These are phyloP conservation scores for Neolamprologus caudopunctatus DNA, from an alignment of 2,113 vertebrate species.

Conservation along the genomic window DNA sequence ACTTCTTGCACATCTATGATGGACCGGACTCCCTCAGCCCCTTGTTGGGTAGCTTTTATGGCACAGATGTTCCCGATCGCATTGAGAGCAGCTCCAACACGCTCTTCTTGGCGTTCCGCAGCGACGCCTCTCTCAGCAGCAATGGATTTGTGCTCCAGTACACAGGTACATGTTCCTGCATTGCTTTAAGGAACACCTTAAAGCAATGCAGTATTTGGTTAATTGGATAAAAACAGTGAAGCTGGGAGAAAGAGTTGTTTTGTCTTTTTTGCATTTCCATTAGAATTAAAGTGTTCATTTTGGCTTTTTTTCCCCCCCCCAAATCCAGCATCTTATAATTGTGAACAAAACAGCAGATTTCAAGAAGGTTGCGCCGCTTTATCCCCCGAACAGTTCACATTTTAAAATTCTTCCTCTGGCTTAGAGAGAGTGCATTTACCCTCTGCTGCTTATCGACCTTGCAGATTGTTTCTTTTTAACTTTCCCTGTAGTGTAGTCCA, in stretches of 20 bases:
- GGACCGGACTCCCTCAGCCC: slow-evolving; percentile 90
- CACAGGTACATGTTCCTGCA: slow-evolving; percentile 73
- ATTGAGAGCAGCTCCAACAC: slow-evolving; percentile 96
- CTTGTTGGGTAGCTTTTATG: slow-evolving; percentile 91
- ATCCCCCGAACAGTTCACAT: slow-evolving; percentile 17
- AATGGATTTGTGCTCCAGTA: slow-evolving; percentile 91
- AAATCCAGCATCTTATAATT: not conserved
- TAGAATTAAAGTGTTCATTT: not conserved
- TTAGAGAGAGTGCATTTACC: slow-evolving; percentile 17
- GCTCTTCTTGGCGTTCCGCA: slow-evolving; percentile 95
- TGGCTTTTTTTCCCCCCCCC: fast-evolving
- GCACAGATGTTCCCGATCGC: slow-evolving; percentile 82
- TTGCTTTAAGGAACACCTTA: not conserved
- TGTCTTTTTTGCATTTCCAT: not conserved
- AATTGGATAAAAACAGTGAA: not conserved
- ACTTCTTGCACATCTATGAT: slow-evolving; percentile 96
- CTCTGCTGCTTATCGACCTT: slow-evolving; percentile 36
- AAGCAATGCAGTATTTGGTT: not conserved
- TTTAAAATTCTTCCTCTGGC: slow-evolving; percentile 6
- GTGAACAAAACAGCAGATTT: not conserved
- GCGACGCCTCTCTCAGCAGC: slow-evolving; percentile 92
- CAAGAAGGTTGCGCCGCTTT: not conserved
- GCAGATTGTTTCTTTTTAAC: slow-evolving; percentile 42
- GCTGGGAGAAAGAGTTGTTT: not conserved
- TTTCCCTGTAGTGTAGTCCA: slow-evolving; percentile 19